phyloP scores from a whole-genome alignment of 2,113 vertebrate genomes.

The Pyrgilauda ruficollis region DNA sequence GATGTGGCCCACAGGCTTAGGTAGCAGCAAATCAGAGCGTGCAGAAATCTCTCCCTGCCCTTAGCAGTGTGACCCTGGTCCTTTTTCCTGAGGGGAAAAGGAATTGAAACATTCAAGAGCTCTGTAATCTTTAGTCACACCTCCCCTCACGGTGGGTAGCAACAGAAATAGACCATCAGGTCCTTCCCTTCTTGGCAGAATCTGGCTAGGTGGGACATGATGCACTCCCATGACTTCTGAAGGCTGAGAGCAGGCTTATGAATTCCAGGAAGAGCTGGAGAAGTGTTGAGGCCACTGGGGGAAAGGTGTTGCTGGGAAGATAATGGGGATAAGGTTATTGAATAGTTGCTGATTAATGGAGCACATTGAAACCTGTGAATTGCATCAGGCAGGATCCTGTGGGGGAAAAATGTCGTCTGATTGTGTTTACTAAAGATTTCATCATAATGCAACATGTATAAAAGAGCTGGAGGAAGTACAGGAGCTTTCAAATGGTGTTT shows the following conservation, averaged over 20 bases:
- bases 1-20: not conserved
- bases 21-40: not conserved
- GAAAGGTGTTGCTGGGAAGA: not conserved
- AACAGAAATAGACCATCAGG: not conserved
- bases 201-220: not conserved
- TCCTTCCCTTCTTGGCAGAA: not conserved
- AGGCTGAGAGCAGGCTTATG: not conserved
- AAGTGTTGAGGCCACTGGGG: not conserved
- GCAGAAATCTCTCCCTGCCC: not conserved
- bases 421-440: not conserved
- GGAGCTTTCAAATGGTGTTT: not conserved
- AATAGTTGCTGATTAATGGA: not conserved
- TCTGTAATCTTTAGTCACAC: not conserved
- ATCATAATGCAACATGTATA: not conserved
- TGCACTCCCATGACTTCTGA: not conserved
- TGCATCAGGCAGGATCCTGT: not conserved
- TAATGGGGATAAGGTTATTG: not conserved
- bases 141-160: not conserved
- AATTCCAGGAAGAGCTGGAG: not conserved
- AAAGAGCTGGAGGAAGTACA: not conserved
- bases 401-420: not conserved
- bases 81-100: not conserved
- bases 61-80: not conserved
- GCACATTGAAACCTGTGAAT: not conserved
- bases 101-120: not conserved